Evolutionary conservation across 1,140 invertebrate genomes (phyloP).

Genomic region (Drosophila oshimai): DNA sequence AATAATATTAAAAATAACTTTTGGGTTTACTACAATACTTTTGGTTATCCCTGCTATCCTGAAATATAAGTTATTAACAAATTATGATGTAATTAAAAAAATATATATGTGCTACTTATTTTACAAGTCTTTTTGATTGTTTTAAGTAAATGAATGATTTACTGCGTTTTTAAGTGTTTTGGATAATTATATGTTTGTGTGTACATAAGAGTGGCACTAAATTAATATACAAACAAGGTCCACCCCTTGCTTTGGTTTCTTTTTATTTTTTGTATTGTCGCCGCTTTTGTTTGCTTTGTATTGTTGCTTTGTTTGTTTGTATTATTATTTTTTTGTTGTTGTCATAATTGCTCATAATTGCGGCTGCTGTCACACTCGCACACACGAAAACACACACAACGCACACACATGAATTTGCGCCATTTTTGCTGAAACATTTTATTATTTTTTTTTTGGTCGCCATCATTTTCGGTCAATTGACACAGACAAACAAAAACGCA

Average conservation of each 20-base stretch:
- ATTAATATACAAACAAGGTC: conserved; percentile 30
- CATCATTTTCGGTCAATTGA: conserved; percentile 78
- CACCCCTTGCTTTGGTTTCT: conserved; percentile 26
- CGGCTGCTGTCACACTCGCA: conserved; percentile 54
- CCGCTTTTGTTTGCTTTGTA: conserved; percentile 42
- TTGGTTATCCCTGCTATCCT: too few relatives aligned
- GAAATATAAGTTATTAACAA: too few relatives aligned
- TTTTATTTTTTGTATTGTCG: conserved; percentile 6
- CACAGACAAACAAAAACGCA: conserved; percentile 42
- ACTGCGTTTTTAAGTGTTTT: not conserved
- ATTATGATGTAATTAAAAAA: too few relatives aligned
- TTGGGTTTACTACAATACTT: too few relatives aligned
- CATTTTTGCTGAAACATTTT: conserved; percentile 59
- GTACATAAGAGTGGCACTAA: not conserved
- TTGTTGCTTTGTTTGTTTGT: conserved; percentile 22
- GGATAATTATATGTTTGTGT: conserved; percentile 8
- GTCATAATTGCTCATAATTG: conserved; percentile 78
- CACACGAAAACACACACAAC: conserved; percentile 8
- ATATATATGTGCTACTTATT: not conserved
- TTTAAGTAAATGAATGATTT: not conserved
- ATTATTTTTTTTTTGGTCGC: conserved; percentile 43
- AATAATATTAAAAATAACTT: too few relatives aligned
- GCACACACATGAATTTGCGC: conserved; percentile 34
- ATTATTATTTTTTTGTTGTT: conserved; percentile 10
- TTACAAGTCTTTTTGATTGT: not conserved